Conservation (phyloP, 2,888 invertebrate species). For the Furcula furcula region DNA sequence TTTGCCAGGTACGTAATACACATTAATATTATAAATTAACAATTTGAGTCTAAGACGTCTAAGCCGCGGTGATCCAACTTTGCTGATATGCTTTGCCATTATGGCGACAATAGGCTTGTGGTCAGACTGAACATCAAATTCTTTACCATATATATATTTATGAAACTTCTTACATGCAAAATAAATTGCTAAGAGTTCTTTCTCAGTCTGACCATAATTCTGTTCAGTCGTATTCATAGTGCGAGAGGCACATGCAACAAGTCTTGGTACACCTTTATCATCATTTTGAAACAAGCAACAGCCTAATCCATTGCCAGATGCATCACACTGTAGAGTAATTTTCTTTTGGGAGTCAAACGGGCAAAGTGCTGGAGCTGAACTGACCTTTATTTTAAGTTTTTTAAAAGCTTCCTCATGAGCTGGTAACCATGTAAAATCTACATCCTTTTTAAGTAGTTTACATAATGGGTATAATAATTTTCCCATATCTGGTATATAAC, state of each 20-base stretch:
- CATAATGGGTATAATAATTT: background rate
- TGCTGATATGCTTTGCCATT: conserved; percentile 3
- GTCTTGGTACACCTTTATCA: background rate
- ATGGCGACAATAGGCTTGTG: conserved; percentile 2
- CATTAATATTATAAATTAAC: conserved; percentile 1
- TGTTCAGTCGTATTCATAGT: background rate
- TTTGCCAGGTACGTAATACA: conserved; percentile 1
- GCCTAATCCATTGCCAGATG: background rate
- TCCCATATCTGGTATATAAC: background rate
- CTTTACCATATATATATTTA: background rate
- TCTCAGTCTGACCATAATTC: background rate
- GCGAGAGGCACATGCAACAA: background rate
- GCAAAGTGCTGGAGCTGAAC: background rate
- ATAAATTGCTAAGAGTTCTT: background rate
- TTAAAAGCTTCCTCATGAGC: background rate
- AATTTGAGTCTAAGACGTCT: conserved; percentile 4
- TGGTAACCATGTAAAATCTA: background rate
- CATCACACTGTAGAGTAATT: background rate
- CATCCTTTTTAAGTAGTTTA: background rate
- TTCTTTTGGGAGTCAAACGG: background rate
- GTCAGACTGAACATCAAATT: conserved; percentile 2
- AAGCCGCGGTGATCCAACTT: conserved; percentile 7
- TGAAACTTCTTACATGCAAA: background rate
- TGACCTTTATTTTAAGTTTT: background rate
- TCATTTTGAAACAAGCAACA: background rate